phyloP scores from a whole-genome alignment of 2,113 vertebrate genomes.

The Gnathonemus echidnorhynchus region DNA sequence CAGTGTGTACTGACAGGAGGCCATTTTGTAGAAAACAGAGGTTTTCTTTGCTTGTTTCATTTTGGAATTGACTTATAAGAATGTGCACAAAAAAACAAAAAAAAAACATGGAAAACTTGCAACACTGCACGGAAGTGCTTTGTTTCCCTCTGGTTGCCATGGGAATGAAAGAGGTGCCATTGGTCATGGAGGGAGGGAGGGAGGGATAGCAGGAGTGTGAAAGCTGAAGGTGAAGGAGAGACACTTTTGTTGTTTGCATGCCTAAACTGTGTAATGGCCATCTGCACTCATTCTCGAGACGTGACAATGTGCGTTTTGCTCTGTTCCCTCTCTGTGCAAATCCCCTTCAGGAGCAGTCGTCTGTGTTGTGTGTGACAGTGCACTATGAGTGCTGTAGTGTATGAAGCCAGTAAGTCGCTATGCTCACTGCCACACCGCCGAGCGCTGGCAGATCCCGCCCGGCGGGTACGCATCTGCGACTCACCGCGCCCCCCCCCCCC shows the following conservation, averaged over 20 bases:
- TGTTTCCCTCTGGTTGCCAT: constrained; percentile 1
- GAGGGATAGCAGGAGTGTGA: background rate
- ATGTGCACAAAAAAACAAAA: constrained; percentile 6
- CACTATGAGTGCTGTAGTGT: constrained; percentile 6
- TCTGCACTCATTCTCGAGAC: constrained; percentile 16
- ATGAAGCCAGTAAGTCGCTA: background rate
- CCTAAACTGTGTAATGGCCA: constrained; percentile 26
- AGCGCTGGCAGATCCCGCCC: background rate
- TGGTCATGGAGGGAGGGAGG: background rate
- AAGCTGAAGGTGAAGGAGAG: background rate
- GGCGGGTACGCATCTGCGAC: background rate
- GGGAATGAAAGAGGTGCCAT: background rate
- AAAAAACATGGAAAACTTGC: background rate
- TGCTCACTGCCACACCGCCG: background rate
- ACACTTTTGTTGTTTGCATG: constrained; percentile 29
- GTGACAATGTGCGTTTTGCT: constrained; percentile 10
- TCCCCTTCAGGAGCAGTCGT: background rate
- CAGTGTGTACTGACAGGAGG: background rate
- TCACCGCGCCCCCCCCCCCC: background rate
- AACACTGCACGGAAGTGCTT: background rate
- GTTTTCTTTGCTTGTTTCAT: constrained; percentile 1
- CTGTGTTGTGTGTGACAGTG: constrained; percentile 15
- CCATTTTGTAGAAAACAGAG: background rate
- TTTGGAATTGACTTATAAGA: background rate
- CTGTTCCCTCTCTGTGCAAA: constrained; percentile 17